These are phyloP conservation scores for Drosophila busckii DNA, from an alignment of 1,140 invertebrate species.

Conservation along the genomic window DNA sequence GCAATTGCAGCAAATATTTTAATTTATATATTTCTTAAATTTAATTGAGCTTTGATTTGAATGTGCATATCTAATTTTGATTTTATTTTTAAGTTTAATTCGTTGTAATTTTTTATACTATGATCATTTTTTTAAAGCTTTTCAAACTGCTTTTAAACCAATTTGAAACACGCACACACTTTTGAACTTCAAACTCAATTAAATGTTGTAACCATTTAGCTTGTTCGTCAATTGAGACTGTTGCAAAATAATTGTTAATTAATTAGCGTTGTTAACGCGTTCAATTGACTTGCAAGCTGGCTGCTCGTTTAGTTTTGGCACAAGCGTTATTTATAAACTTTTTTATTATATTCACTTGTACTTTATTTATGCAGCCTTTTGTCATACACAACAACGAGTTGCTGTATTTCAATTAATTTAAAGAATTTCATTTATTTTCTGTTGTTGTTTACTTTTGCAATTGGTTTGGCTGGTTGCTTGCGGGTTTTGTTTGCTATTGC, in stretches of 20 bases:
- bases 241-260: slow-evolving; percentile 45
- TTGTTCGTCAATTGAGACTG: slow-evolving; percentile 13
- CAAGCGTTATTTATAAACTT: too few species aligned
- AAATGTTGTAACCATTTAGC: background rate
- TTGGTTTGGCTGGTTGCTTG: too few species aligned
- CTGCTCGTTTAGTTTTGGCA: slow-evolving; percentile 1
- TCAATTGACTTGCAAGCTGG: too few species aligned
- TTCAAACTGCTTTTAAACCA: too few species aligned
- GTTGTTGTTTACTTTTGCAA: slow-evolving; percentile 35
- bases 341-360: background rate
- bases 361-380: slow-evolving; percentile 8
- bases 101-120: background rate
- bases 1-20: too few species aligned
- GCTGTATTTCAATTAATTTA: slow-evolving; percentile 71
- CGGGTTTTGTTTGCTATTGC: too few species aligned
- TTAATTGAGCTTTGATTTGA: too few species aligned
- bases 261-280: slow-evolving; percentile 16
- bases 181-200: background rate
- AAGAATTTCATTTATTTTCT: slow-evolving; percentile 55
- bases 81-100: background rate
- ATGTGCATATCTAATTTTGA: background rate
- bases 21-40: too few species aligned
- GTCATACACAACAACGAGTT: slow-evolving; percentile 6
- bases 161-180: background rate
- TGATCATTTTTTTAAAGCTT: too few species aligned